Base-by-base conservation (phyloP, 2,888 invertebrate genomes). In the Lasiommata megera region DNA sequence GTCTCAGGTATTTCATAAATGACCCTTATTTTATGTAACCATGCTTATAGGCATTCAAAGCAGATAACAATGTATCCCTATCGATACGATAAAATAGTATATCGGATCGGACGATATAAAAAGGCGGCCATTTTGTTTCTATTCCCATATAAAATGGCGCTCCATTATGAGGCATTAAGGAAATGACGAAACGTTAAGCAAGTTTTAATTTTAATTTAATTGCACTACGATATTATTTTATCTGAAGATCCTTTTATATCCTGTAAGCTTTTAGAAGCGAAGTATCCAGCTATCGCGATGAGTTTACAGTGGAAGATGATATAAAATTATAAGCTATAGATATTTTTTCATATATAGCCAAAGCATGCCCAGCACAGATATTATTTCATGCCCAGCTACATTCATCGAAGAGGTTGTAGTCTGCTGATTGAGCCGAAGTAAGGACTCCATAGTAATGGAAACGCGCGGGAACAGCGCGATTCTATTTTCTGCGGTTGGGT, bases 101-200 rank as follows among this genome's bases (percentile, higher is more conserved):
- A 46, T 31, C 29, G 46, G 29, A 46, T 46, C 46, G 29, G 29
- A 31, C 11, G 14, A 1, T 31, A 6, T 46, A 46, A 46, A 46
- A 46, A 72, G 69, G 63, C 70, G 61, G 70, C 72, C 69, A 67
- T 71, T 69, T 74, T 66, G 66, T 67, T 67, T 67, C 66, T 69
- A 63, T 70, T 65, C 50, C 17, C 52, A 46, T 29, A 52, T 50
- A 44, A 50, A 56, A 56, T 52, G 56, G 54, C 60, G 58, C 48
- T 58, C 60, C 63, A 61, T 63, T 63, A 61, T 58, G 50, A 51
- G 58, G 37, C 44, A 52, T 56, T 56, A 56, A 51, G 51, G 29
- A 37, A 56, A 37, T 28, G 43, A 34, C 38, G 51, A 60, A 54
- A 51, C 38, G 29, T 53, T 48, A 48, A 46, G 54, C 46, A 46